A percentile compares a stretch with the other conserved stretches of the same genome.
Conservation (phyloP, 2,888 invertebrate genomes). For the Julus scandinavius region DNA sequence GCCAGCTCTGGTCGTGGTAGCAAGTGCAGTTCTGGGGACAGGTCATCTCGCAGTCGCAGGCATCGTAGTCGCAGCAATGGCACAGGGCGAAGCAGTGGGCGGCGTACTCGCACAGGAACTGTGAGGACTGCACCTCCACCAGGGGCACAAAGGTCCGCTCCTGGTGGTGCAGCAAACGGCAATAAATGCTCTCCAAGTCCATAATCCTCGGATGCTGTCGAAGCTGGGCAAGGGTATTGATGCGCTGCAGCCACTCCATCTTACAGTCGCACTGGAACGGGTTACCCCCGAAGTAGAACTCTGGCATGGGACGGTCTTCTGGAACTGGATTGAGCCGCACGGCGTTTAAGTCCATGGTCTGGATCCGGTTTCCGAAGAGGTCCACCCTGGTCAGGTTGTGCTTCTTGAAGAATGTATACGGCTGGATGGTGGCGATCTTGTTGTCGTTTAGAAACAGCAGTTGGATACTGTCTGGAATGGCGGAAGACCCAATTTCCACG, state of each 20-base stretch:
- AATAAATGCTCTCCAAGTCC: slow-evolving; percentile 84
- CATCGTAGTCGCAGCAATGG: slow-evolving; percentile 90
- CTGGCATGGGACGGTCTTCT: slow-evolving; percentile 70
- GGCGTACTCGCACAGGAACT: slow-evolving; percentile 86
- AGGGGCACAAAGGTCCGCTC: slow-evolving; percentile 79
- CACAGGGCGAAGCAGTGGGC: slow-evolving; percentile 87
- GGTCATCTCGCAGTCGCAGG: slow-evolving; percentile 92
- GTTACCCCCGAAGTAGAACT: slow-evolving; percentile 86
- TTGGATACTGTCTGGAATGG: slow-evolving; percentile 86
- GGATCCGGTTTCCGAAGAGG: slow-evolving; percentile 91
- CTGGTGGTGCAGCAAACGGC: slow-evolving; percentile 74
- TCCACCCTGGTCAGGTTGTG: slow-evolving; percentile 89
- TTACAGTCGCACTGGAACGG: slow-evolving; percentile 89
- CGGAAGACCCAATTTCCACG: slow-evolving; percentile 78
- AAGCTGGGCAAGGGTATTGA: slow-evolving; percentile 82
- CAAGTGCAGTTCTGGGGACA: slow-evolving; percentile 89
- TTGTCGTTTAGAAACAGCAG: slow-evolving; percentile 90
- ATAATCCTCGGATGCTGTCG: slow-evolving; percentile 83
- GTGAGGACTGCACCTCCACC: slow-evolving; percentile 81
- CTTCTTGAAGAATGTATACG: slow-evolving; percentile 89
- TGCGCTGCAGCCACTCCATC: slow-evolving; percentile 90
- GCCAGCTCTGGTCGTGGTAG: slow-evolving; percentile 88
- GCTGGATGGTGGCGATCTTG: slow-evolving; percentile 83
- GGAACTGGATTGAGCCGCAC: slow-evolving; percentile 83
- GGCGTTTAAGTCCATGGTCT: slow-evolving; percentile 89